phyloP scores from a whole-genome alignment of 2,888 invertebrate genomes.

The Pristionchus arcanus region DNA sequence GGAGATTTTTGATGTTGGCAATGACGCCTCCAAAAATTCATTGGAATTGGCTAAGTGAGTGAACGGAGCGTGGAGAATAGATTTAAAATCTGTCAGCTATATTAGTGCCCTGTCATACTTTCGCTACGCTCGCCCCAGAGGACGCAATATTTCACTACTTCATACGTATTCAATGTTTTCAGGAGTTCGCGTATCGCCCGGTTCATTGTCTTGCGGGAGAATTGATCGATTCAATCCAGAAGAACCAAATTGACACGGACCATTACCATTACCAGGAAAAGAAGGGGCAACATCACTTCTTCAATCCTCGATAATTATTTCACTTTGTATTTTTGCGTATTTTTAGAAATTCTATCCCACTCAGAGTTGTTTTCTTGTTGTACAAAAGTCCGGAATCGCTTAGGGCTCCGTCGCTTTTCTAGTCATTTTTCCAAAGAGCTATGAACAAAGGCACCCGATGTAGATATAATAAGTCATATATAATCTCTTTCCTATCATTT shows the following conservation, averaged over 20 bases:
- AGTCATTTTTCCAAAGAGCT: not conserved
- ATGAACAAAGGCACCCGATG: not conserved
- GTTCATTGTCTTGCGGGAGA: constrained; percentile 74
- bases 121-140: too few relatives aligned
- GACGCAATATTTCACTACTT: too few relatives aligned
- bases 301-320: constrained; percentile 57
- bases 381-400: not conserved
- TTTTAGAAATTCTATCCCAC: not conserved
- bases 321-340: not conserved
- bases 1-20: too few relatives aligned
- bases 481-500: not conserved
- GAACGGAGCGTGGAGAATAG: too few relatives aligned
- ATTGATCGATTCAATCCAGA: constrained; percentile 66
- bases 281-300: constrained; percentile 69
- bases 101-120: too few relatives aligned
- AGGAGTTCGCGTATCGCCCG: constrained; percentile 66
- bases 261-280: constrained; percentile 65
- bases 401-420: not conserved
- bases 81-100: too few relatives aligned
- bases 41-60: too few relatives aligned
- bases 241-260: constrained; percentile 62
- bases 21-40: too few relatives aligned
- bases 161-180: constrained; percentile 32
- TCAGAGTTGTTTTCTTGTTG: not conserved
- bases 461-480: not conserved